Conservation (phyloP, 2,888 invertebrate genomes). For the Cerastoderma edule region DNA sequence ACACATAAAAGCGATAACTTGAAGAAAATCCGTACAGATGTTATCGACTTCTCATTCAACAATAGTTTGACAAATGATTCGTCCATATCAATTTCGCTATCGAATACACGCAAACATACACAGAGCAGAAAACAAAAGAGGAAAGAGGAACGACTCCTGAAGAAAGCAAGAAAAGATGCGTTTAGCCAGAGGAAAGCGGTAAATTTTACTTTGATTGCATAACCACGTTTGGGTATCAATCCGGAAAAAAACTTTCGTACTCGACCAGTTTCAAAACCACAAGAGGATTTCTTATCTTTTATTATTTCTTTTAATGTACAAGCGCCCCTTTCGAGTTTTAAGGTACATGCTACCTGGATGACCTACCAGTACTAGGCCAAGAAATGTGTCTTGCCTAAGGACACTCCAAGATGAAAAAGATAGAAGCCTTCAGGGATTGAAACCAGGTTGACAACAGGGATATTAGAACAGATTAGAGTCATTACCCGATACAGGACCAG, state of each 20-base stretch:
- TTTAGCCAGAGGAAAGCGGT: constrained; percentile 83
- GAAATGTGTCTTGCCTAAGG: neutral
- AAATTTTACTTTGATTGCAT: constrained; percentile 29
- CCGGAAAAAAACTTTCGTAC: too few species aligned
- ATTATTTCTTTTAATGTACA: too few species aligned
- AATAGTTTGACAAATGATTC: neutral
- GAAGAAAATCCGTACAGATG: constrained; percentile 14
- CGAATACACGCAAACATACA: constrained; percentile 16
- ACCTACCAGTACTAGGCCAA: neutral
- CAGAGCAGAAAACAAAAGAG: constrained; percentile 87
- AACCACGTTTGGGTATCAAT: neutral
- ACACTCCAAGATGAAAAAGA: too few species aligned
- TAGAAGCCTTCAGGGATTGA: too few species aligned
- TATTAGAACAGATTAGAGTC: too few species aligned
- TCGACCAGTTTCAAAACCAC: neutral
- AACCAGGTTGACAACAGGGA: too few species aligned
- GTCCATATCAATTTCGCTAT: neutral
- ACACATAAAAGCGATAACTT: neutral
- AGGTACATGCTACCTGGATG: neutral
- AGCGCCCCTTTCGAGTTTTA: neutral
- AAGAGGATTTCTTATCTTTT: neutral
- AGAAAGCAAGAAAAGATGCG: constrained; percentile 87
- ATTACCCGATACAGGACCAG: too few species aligned
- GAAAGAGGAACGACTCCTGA: constrained; percentile 88
- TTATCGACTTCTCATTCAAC: constrained; percentile 10